A percentile compares a stretch with the other conserved stretches of the same genome.
phyloP scores from a whole-genome alignment of 2,888 invertebrate species.

The Sclerodermus sp. region DNA sequence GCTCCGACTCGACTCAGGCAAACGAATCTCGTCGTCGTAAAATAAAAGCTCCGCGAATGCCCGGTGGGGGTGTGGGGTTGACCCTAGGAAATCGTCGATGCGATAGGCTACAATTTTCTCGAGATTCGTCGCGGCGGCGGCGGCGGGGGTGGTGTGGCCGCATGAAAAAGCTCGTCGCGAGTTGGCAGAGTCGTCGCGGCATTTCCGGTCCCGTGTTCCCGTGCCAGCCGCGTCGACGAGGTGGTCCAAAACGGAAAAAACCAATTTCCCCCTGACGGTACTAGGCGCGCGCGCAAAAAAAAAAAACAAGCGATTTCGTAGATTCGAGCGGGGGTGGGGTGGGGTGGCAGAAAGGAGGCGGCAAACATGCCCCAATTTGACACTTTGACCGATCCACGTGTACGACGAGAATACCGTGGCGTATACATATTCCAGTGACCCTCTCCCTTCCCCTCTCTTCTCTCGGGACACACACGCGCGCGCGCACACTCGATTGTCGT shows the following conservation, averaged over 20 bases:
- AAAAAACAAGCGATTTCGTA: slow-evolving; percentile 27
- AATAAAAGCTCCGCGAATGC: too few relatives aligned
- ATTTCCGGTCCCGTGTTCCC: slow-evolving; percentile 28
- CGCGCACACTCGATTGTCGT: too few relatives aligned
- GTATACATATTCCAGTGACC: slow-evolving; percentile 1
- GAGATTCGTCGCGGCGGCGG: too few relatives aligned
- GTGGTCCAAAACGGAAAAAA: slow-evolving; percentile 35
- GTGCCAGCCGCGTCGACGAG: slow-evolving; percentile 22
- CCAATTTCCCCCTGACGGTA: slow-evolving; percentile 31
- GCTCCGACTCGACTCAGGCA: too few relatives aligned
- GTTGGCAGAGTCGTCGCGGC: slow-evolving; percentile 11
- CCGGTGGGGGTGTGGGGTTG: too few relatives aligned
- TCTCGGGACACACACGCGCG: background rate
- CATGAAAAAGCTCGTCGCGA: background rate
- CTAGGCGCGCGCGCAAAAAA: slow-evolving; percentile 8
- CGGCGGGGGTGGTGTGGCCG: too few relatives aligned
- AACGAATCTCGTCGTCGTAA: too few relatives aligned
- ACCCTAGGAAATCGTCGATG: too few relatives aligned
- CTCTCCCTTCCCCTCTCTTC: slow-evolving; percentile 5
- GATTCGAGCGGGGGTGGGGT: slow-evolving; percentile 20
- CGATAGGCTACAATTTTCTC: too few relatives aligned
- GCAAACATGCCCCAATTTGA: slow-evolving; percentile 28
- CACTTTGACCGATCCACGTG: slow-evolving; percentile 23
- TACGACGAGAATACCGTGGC: too few relatives aligned
- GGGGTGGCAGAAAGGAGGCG: slow-evolving; percentile 23